Evolutionary conservation across 2,888 invertebrate species (phyloP), one percentile per base, ranked within the genome.

Genomic region (Arrhopalites spinosus): DNA sequence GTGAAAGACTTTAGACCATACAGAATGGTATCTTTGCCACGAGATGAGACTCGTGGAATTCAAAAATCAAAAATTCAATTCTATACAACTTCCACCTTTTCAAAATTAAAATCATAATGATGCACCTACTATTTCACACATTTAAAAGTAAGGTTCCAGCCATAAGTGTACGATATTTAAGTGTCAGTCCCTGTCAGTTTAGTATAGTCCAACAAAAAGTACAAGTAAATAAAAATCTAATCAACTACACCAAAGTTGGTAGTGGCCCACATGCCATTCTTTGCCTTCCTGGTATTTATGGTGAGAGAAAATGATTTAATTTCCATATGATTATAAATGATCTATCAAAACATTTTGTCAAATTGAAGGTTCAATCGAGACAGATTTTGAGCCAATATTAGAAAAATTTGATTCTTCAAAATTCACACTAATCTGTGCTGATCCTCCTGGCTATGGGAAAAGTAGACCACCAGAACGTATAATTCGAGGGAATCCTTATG

Each of bases 361-460:
- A 15, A 15, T 63, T 29, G 5, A 63, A 70, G 70, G 70, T 17
- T 27, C 59, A n/a, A 56, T 70, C 29, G 56, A 70, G 11, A 29
- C 29, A 15, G 70, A 70, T 23, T 70, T 70, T 29, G 29, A 27
- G 8, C 70, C 70, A 8, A 56, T 83, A 82, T 83, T 84, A 77
- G 85, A 79, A 73, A 86, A 81, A 83, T 86, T 93, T 47, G 87
- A 91, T 84, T 86, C 85, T 78, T 85, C 87, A 1, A 88, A 89
- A 83, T 89, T 91, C 79, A 91, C 90, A 0, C 80, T 91, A 36
- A 85, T 91, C 13, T 91, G 89, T 0, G 93, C 92, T 92, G 95
- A 96, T 80, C 86, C 86, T 2, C 84, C 85, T 13, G 87, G 87
- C 3, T 87, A 85, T 81, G 86, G 86, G 3, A 82, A 83, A 61